Conservation (phyloP, 2,113 vertebrate species). For the Tupaia chinensis region DNA sequence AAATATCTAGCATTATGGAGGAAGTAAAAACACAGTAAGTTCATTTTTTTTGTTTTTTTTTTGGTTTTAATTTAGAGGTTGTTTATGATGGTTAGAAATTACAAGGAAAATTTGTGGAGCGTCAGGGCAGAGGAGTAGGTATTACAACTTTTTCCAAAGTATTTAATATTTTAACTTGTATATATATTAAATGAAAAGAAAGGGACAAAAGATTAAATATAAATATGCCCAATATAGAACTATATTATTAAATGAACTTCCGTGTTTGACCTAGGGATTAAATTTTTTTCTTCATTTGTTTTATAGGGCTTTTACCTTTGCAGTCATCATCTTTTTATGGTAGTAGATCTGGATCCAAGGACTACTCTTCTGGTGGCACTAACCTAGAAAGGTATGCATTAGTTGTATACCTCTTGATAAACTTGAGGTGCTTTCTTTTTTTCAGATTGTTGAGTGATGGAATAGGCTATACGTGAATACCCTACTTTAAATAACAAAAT, state of each 20-base stretch:
- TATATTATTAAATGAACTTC: constrained; percentile 43
- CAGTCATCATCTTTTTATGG: constrained; percentile 96
- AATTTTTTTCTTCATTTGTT: constrained; percentile 19
- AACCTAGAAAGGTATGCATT: constrained; percentile 93
- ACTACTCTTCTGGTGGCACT: constrained; percentile 91
- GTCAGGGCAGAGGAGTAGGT: not conserved
- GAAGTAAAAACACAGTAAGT: constrained; percentile 25
- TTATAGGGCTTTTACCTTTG: constrained; percentile 92
- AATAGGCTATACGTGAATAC: not conserved
- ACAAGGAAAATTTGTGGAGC: not conserved
- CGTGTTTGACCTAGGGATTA: constrained; percentile 44
- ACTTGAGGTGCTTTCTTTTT: constrained; percentile 46
- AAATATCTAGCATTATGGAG: not conserved
- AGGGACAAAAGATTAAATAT: not conserved
- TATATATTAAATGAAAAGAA: not conserved
- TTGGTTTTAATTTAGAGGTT: too few species aligned
- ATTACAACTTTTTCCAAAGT: not conserved
- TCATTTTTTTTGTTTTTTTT: not conserved
- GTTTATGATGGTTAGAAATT: not conserved
- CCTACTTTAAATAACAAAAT: constrained; percentile 48
- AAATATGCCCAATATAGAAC: not conserved
- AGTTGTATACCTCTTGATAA: constrained; percentile 43
- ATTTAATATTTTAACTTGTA: not conserved
- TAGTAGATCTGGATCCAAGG: constrained; percentile 92
- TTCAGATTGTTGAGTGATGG: constrained; percentile 31